Base-by-base conservation (phyloP, 1,140 invertebrate genomes). In the Thereuonema tuberculata region DNA sequence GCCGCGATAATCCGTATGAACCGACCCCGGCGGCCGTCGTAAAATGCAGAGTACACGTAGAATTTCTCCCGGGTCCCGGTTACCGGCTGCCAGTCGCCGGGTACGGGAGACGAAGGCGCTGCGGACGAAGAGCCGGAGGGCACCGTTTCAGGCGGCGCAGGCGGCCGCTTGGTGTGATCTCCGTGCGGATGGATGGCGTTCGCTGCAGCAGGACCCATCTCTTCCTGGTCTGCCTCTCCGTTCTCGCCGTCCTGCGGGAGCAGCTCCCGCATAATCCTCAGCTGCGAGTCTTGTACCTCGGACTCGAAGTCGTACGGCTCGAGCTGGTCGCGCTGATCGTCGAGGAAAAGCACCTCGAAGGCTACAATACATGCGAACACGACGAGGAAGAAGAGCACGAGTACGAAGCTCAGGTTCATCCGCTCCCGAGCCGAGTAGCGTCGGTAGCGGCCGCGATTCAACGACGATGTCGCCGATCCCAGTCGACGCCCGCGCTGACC, bases 11-110 rank as follows among this genome's bases (percentile, higher is more conserved):
- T 78, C 20, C 89, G 77, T 28, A 89, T 76, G 61, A 85, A 69
- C 54, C 61, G 55, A 29, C 65, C 68, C 47, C 61, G 64, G 47
- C 68, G 43, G 49, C 64, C 64, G 72, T 93, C 90, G 66, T 84
- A 87, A 67, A 85, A 93, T 29, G 90, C 90, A 1, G 89, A 93
- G 68, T 90, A 93, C 20, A 94, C 87, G 72, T 85, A 92, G 75
- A 93, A 93, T 74, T 91, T 91, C 57, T 76, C 71, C 24, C 63
- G 64, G 0, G 72, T 67, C 31, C 71, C 69, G 5, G 58, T 62
- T 12, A 77, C 75, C 17, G 65, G 65, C 61, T 75, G 73, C 75
- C 75, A 77, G 31, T 63, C 48, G 46, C 68, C 71, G 28, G 66
- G 65, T 17, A 17, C 5, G 31, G 17, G 31, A 17, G 20, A 63